Base-by-base conservation (phyloP, 2,113 vertebrate genomes). In the Boulengeromyrus knoepffleri region DNA sequence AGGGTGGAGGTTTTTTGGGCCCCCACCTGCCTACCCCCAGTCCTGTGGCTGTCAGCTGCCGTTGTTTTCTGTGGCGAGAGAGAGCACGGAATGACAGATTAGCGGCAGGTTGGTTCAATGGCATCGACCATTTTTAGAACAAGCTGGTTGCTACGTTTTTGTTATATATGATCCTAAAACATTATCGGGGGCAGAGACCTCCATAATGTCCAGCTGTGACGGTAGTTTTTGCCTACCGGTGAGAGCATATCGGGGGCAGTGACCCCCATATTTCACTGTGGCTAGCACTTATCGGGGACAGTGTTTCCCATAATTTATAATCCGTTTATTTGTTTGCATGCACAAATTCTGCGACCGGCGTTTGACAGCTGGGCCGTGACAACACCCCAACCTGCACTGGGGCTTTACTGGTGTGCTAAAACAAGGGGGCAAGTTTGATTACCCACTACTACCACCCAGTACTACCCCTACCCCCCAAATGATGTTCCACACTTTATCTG, bases 161-260 rank as follows among this genome's bases (percentile, higher is more conserved):
- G 88, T 90, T 92, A 90, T 94, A 93, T 91, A 89, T 90, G 62
- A 91, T 90, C 90, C 56, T 88, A 85, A 91, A 89, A 94, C 97
- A 98, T 99, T 99, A 99, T 99, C 97, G 98, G 97, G 93, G 96
- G 97, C 98, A 99, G 98, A 96, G 98, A 96, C 97, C 97, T 95
- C 97, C 97, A 99, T 99, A 98, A 98, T 99, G 97, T 94, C 93
- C 93, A 96, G 96, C 96, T 91, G 90, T 94, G 95, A 97, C 95
- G 98, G 98, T 99, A 99, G 98, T 97, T 99, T 99, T 99, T 99
- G 96, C 95, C 97, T 99, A 99, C 98, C 98, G 96, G 93, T 91
- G 94, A 90, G 95, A 97, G 97, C 98, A 95, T 98, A 99, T 99
- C 97, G 97, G 93, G 97, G 97, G 96, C 98, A 98, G 98, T 97